Evolutionary conservation across 1,140 invertebrate species (phyloP).

Genomic region (Gryllus bimaculatus): DNA sequence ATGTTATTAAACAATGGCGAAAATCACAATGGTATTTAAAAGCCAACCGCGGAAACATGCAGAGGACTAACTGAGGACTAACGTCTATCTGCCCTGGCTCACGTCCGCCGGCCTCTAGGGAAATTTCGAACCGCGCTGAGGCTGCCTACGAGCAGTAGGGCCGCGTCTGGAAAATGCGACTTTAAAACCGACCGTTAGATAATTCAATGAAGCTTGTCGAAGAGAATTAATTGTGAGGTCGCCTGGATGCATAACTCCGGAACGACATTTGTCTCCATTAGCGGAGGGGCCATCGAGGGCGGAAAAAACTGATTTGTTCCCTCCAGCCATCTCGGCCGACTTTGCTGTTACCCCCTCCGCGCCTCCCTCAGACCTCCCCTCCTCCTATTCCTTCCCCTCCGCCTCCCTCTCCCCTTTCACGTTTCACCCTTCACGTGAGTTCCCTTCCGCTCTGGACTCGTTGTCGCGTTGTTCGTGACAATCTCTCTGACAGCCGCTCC

Average conservation of each 20-base stretch:
- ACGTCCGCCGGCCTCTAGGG: no score
- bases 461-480: no score
- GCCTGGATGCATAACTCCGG: background rate
- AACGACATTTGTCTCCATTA: background rate
- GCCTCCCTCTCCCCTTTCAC: background rate
- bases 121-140: no score
- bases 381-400: background rate
- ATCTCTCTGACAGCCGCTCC: no score
- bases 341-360: background rate
- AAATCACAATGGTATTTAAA: no score
- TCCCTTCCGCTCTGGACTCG: background rate
- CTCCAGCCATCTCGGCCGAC: background rate
- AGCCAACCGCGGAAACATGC: no score
- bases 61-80: no score
- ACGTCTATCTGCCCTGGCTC: no score
- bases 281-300: background rate
- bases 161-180: background rate
- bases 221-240: background rate
- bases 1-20: no score
- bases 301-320: background rate
- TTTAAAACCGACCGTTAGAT: background rate
- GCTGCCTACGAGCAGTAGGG: no score
- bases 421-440: background rate
- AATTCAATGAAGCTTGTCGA: background rate
- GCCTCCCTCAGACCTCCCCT: background rate